Evolutionary conservation across 1,140 invertebrate species (phyloP), one percentile per base, ranked within the genome.

Genomic region (Apis laboriosa): DNA sequence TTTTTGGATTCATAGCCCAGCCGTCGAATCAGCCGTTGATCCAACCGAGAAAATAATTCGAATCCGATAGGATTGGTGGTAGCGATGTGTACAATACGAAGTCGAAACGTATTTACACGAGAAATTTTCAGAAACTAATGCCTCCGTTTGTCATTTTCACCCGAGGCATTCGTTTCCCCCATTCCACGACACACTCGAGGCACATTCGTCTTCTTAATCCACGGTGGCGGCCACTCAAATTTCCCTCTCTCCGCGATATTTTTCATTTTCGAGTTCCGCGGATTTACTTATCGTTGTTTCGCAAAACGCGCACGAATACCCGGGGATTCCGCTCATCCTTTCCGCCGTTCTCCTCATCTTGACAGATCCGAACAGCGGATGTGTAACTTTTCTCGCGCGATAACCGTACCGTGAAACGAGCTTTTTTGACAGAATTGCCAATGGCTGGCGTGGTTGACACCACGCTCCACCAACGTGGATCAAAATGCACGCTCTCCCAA

Each of bases 141-240:
- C 43, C 81, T 34, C 85, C 61, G 83, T 88, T 88, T 87, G 86
- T 81, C 86, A 88, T 84, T 88, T 84, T 88, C 86, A 84, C 28
- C 60, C 43, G 53, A 56, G 28, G 28, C 64, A 81, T 80, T 75
- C 43, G 55, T 86, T 68, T 78, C 71, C 56, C 3, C 34, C 34
- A 2, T 34, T 34, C 34, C 49, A 73, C 49, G 17, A 7, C 34
- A 43, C 34, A 43, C 34, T 61, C 55, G 13, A 17, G 9, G 55
- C 51, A 19, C 43, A 12, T 71, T 24, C 11, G 55, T 21, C 24
- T 53, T 61, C 77, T 56, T 86, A 75, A 77, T 84, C 51, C 77
- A 56, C 3, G 24, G 24, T 58, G 49, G 17, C 63, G 24, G 11
- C 17, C 28, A 56, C 49, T 58, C 24, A 34, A 17, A 70, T 58